Evolutionary conservation across 2,113 vertebrate species (phyloP), one percentile per base, ranked within the genome.

Genomic region (Rafetus swinhoei): DNA sequence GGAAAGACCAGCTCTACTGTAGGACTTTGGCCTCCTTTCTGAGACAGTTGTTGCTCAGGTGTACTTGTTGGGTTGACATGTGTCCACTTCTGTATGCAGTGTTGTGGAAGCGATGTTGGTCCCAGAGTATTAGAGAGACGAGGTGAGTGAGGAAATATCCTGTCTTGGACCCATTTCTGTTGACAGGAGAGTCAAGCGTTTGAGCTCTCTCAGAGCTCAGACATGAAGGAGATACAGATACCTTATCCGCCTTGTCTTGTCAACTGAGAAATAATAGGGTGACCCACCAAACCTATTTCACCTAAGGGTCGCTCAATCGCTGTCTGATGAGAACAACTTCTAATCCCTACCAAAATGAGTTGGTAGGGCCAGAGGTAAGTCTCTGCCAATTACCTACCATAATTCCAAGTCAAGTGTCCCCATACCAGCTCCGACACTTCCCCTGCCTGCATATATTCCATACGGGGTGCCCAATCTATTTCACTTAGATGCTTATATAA

Each of bases 51-150:
- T 88, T 18, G 80, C 12, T 35, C 15, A 12, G 1, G 0, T 35
- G 2, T 81, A 82, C 21, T 65, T 9, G 22, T 0, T 0, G 0
- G 0, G 39, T 21, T 25, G 79, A 14, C 1, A 29, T 59, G 53
- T 89, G 83, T 53, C 21, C 25, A 62, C 1, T 18, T 22, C 80
- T 32, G 60, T 29, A 62, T 62, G 27, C 60, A 62, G 60, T 15
- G 29, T 29, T 16, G 60, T 29, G 32, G 7, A 18, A 69, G 15
- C 29, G 14, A 18, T 32, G 32, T 69, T 69, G 62, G 62, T 69
- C 32, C 14, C 62, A n/a, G 15, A 6, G 32, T 69, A 69, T 16
- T 69, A 32, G 29, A 32, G 29, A 65, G 62, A n/a, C 29, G 9
- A 69, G 3, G 62, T 3, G 62, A 13, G 62, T 69, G 62, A 16